Base-by-base conservation (phyloP, 2,888 invertebrate genomes). In the Laspeyria flexula region DNA sequence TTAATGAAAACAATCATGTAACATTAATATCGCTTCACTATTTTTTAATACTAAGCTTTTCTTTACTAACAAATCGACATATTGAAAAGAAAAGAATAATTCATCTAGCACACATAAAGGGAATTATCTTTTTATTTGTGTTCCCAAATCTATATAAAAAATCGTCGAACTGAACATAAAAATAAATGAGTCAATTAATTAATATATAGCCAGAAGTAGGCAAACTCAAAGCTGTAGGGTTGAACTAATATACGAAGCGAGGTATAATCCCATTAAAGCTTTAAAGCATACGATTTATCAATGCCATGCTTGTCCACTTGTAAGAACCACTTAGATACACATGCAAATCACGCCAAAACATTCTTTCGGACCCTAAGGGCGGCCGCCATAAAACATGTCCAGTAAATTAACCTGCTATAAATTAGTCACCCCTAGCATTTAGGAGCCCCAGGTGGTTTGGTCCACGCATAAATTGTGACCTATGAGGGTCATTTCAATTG, bases 321-420 rank as follows among this genome's bases (percentile, higher is more conserved):
- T 59, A 62, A 67, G 72, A 75, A 61, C 69, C 77, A 79, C 78
- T 83, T 82, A 55, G 47, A 70, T 74, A 74, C 77, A 83, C 85
- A 90, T 88, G 88, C 88, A 88, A 89, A 89, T 89, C 86, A 83
- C 81, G 74, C 70, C 75, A 67, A 74, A 75, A 80, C 85, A 85
- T 88, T 86, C 86, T 87, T 88, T 82, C 70, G 70, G 76, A 63
- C 76, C 60, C 62, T 44, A 53, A 65, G 61, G 77, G n/a, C n/a
- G n/a, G 66, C 62, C 68, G 60, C 63, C 72, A 79, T 83, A 81
- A 83, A 81, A 77, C 77, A 83, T 74, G 71, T 71, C 60, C 75
- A 69, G 79, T 81, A 79, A 86, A 86, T 88, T 86, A 87, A 85
- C 81, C 69, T 75, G 71, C 81, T 68, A 82, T 86, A 85, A 83